Percentiles rank a stretch among this genome's conserved stretches.
Evolutionary conservation across 2,113 vertebrate genomes (phyloP).

Genomic region (Morone chrysops): DNA sequence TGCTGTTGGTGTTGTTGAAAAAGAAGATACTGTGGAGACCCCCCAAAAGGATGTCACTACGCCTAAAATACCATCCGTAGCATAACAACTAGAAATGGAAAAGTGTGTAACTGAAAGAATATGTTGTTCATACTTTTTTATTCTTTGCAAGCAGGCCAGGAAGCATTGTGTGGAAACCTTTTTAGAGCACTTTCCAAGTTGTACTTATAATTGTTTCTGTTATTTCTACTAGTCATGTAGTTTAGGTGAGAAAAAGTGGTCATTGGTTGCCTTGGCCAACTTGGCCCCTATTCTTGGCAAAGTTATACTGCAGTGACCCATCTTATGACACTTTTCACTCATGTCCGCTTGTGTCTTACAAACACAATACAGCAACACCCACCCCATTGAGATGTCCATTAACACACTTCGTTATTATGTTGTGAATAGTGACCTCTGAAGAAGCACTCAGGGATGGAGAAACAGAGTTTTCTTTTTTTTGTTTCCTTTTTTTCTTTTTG

Average conservation of each 20-base stretch:
- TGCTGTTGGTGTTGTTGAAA: conserved; percentile 37
- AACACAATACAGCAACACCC: neutral
- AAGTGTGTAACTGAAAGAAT: neutral
- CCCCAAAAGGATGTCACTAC: conserved; percentile 16
- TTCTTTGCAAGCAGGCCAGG: neutral
- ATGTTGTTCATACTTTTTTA: neutral
- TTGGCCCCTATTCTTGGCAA: neutral
- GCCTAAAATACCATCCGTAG: conserved; percentile 25
- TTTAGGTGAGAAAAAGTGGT: neutral
- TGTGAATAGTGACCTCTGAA: conserved; percentile 57
- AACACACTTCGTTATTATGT: conserved; percentile 30
- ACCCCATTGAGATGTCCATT: conserved; percentile 32
- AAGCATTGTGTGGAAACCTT: neutral
- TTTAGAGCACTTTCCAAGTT: neutral
- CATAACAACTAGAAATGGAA: conserved; percentile 21
- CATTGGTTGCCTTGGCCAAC: neutral
- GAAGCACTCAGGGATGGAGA: conserved; percentile 24
- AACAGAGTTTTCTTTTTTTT: neutral
- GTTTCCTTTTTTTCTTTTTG: neutral
- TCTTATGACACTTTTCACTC: neutral
- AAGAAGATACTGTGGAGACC: conserved; percentile 28
- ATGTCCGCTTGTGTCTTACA: conserved; percentile 7
- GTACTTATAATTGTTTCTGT: neutral
- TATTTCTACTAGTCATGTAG: neutral
- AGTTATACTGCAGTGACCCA: neutral